Base-by-base conservation (phyloP, 2,888 invertebrate genomes). In the Lymantria dispar region DNA sequence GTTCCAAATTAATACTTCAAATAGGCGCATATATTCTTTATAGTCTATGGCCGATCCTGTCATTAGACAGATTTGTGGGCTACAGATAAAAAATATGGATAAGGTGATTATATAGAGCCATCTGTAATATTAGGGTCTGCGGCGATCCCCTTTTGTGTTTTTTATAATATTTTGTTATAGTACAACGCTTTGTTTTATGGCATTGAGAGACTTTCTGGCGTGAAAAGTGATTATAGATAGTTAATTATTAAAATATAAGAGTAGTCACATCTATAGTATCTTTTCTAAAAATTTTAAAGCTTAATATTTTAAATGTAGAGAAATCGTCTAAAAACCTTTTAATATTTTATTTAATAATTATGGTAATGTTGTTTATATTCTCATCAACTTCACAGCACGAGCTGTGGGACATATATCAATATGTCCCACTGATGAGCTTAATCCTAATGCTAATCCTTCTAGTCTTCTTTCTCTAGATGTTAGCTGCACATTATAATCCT, bases 1-100 rank as follows among this genome's bases (percentile, higher is more conserved):
- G 60, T 60, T 50, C 43, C 45, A 30, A 53, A n/a, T n/a, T n/a
- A n/a, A 43, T 48, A 60, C 33, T 54, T 46, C 54, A 68, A 79
- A 81, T 78, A 82, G 82, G 70, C 70, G 74, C 78, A 76, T 75
- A 52, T 37, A 52, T 31, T 30, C n/a, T 52, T 22, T 48, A 29
- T 48, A 36, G 46, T 49, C 52, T 52, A 52, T 52, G 36, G 38
- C 43, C 78, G 72, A 80, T 80, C 75, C 86, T 72, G 70, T 85
- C 85, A 85, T 87, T 87, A 86, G 79, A 74, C 75, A 74, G 87
- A 86, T 87, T 81, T 84, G 85, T 83, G 83, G 83, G 63, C 47
- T 63, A 61, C 55, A 66, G 80, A 78, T 83, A 85, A 84, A 85
- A 85, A 85, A 78, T 70, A 64, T 67, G 49, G 73, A 80, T 80